Conservation (phyloP, 2,888 invertebrate genomes). For the Philereme vetulata region DNA sequence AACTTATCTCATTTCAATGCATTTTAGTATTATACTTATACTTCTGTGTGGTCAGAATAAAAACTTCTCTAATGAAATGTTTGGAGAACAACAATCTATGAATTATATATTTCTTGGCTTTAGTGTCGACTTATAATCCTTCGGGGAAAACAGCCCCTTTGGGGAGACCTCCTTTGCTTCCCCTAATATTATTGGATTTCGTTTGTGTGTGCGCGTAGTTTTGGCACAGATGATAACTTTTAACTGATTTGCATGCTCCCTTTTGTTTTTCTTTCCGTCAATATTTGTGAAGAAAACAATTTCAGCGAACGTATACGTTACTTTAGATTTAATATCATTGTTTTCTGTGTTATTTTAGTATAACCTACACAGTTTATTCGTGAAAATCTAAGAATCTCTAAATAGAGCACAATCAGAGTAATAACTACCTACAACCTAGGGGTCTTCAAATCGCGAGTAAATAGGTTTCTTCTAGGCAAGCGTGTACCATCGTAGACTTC, state of each 20-base stretch:
- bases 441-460: no score
- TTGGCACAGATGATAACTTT: slow-evolving; percentile 64
- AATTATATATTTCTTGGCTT: slow-evolving; percentile 76
- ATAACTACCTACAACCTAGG: no score
- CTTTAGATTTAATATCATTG: slow-evolving; percentile 5
- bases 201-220: slow-evolving; percentile 65
- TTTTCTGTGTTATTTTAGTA: slow-evolving; percentile 8
- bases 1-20: slow-evolving; percentile 18
- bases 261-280: slow-evolving; percentile 40
- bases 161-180: slow-evolving; percentile 55
- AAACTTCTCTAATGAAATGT: slow-evolving; percentile 44
- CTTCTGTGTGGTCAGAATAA: slow-evolving; percentile 13
- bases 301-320: slow-evolving; percentile 6
- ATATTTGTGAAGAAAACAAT: slow-evolving; percentile 31
- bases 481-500: no score
- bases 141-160: slow-evolving; percentile 72
- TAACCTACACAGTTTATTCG: background rate
- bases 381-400: no score
- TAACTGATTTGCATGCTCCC: slow-evolving; percentile 62
- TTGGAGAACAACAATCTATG: slow-evolving; percentile 68
- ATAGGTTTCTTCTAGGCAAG: no score
- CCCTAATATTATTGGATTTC: slow-evolving; percentile 76
- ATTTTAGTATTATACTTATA: background rate
- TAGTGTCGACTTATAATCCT: slow-evolving; percentile 65
- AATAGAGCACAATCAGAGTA: no score